phyloP scores from a whole-genome alignment of 2,797 vertebrate species.

The Scyliorhinus canicula region DNA sequence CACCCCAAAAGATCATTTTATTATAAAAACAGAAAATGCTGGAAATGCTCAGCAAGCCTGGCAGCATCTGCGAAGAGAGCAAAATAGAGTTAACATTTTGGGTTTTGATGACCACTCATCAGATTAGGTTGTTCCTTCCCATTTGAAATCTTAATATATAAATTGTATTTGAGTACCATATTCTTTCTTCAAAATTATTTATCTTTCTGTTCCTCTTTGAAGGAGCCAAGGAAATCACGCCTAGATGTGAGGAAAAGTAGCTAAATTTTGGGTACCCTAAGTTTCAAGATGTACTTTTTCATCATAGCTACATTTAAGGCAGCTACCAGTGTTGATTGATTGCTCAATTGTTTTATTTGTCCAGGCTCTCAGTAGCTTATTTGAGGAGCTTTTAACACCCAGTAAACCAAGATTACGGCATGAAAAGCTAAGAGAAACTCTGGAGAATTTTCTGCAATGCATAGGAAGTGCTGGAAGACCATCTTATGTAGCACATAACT shows the following conservation, averaged over 20 bases:
- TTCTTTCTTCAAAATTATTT: background rate
- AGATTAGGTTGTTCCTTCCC: background rate
- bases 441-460: constrained; percentile 65
- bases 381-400: constrained; percentile 54
- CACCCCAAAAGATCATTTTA: background rate
- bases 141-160: background rate
- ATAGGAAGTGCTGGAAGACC: constrained; percentile 62
- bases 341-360: constrained; percentile 41
- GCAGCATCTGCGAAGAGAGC: background rate
- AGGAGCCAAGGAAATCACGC: background rate
- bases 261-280: background rate
- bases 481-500: constrained; percentile 64
- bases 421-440: constrained; percentile 53
- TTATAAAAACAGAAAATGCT: background rate
- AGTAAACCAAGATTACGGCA: constrained; percentile 49
- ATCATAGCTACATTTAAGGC: background rate
- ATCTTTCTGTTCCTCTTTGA: background rate
- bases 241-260: background rate
- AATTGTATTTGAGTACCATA: background rate
- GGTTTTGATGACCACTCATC: background rate
- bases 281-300: background rate
- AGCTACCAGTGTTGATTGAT: background rate
- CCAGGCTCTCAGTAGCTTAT: constrained; percentile 67
- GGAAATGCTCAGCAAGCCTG: background rate
- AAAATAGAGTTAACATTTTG: background rate